These are phyloP conservation scores for Tamias sibiricus DNA, from an alignment of 2,113 vertebrate species.

Conservation along the genomic window DNA sequence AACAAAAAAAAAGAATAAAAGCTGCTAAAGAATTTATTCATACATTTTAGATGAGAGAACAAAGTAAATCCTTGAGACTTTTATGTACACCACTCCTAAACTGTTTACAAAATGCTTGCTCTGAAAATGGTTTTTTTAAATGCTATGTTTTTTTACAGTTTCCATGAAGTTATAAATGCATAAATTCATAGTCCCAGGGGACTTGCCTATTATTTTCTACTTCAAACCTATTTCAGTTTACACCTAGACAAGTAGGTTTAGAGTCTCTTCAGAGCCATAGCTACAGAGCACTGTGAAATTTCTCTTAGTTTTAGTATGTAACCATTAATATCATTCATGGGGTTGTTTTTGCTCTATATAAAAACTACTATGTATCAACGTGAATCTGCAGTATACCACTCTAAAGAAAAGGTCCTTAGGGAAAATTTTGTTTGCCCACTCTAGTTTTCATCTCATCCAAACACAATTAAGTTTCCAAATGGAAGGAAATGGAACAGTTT, in stretches of 20 bases:
- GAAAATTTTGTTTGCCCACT: neutral
- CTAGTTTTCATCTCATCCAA: neutral
- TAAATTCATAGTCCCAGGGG: neutral
- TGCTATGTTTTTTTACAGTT: neutral
- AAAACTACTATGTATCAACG: neutral
- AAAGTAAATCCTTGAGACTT: neutral
- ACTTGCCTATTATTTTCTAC: neutral
- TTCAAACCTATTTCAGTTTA: neutral
- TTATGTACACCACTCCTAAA: neutral
- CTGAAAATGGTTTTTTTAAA: slow-evolving; percentile 30
- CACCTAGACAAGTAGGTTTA: neutral
- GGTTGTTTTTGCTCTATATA: neutral
- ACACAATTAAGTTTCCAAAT: slow-evolving; percentile 12
- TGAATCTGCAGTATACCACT: neutral
- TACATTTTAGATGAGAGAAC: neutral
- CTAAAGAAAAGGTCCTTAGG: neutral
- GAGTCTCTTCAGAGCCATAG: neutral
- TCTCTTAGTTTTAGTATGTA: neutral
- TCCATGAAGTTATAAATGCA: neutral
- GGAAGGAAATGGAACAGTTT: neutral
- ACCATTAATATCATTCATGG: neutral
- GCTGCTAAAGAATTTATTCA: neutral
- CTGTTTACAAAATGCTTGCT: neutral
- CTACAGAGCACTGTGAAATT: neutral
- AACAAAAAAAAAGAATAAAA: too few relatives aligned